Evolutionary conservation across 2,113 vertebrate genomes (phyloP).

Genomic region (Cyanoramphus novaezelandiae): DNA sequence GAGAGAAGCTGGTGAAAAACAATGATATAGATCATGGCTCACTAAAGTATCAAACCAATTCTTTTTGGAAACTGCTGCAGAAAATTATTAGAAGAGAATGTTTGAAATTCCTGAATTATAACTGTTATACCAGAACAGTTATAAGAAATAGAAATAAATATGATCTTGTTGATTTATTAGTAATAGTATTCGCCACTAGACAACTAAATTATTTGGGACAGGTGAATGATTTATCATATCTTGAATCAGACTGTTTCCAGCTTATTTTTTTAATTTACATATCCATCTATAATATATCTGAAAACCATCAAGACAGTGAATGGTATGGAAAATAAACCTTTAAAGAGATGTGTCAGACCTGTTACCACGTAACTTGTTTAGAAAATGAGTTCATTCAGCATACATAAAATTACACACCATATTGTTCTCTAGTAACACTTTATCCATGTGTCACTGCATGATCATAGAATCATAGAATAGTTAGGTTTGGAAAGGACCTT

Average conservation of each 20-base stretch:
- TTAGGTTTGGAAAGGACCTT: too few species aligned
- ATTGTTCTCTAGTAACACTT: background rate
- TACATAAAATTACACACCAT: background rate
- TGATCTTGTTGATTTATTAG: background rate
- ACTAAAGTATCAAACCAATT: background rate
- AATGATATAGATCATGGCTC: background rate
- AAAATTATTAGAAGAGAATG: background rate
- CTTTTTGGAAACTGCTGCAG: background rate
- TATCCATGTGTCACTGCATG: background rate
- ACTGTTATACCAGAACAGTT: background rate
- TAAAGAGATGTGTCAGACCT: slow-evolving; percentile 3
- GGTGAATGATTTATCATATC: background rate
- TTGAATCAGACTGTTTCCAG: background rate
- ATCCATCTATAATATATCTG: background rate
- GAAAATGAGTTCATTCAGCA: background rate
- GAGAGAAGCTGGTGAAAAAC: background rate
- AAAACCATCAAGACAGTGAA: background rate
- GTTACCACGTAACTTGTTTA: background rate
- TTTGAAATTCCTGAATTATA: background rate
- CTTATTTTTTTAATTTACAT: background rate
- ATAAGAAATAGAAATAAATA: background rate
- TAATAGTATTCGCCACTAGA: background rate
- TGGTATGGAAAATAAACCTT: background rate
- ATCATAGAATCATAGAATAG: too few species aligned
- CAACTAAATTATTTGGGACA: background rate